Base-by-base conservation (phyloP, 2,797 vertebrate genomes). In the Mormyrops attenuatus region DNA sequence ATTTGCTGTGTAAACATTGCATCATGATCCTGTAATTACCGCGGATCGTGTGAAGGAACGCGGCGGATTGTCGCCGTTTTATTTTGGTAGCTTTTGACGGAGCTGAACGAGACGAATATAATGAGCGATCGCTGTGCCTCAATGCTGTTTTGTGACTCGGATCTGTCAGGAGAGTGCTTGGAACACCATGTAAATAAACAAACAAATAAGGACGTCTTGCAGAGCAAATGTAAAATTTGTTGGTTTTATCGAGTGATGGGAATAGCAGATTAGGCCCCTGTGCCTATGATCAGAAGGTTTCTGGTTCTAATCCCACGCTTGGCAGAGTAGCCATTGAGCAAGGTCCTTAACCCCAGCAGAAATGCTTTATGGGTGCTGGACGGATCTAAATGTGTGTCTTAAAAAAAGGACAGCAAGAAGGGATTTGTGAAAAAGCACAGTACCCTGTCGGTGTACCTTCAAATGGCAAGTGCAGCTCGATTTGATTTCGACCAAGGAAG, bases 1-100 rank as follows among this genome's bases (percentile, higher is more conserved):
- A 87, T 85, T 85, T 85, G 82, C 82, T 85, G 44, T 50, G 44
- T 50, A 85, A 85, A 85, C 44, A 85, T 85, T 85, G 82, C 82
- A 85, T 85, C 82, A 85, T 26, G 82, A 85, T 85, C 47, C 82
- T 85, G 47, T 50, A 85, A 85, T 85, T 50, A 85, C 82, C 47
- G 3, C 20, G 44, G 41, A 85, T 41, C 82, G 2, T 22, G 41
- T 85, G 82, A 85, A 85, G 82, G 8, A 50, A 85, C n/a, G 82
- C 44, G n/a, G 44, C 44, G 47, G 82, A 85, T 85, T 85, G 41
- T 85, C n/a, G 44, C 82, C 41, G 41, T 50, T 22, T 85, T 50
- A 85, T 85, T 85, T 85, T 13, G n/a, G 41, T 50, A 22, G 82
- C 41, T 44, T 85, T 85, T 85, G 82, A 85, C 41, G 9, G 41